These are phyloP conservation scores for Galaxias olidus DNA, from an alignment of 2,797 vertebrate genomes.

Conservation along the genomic window DNA sequence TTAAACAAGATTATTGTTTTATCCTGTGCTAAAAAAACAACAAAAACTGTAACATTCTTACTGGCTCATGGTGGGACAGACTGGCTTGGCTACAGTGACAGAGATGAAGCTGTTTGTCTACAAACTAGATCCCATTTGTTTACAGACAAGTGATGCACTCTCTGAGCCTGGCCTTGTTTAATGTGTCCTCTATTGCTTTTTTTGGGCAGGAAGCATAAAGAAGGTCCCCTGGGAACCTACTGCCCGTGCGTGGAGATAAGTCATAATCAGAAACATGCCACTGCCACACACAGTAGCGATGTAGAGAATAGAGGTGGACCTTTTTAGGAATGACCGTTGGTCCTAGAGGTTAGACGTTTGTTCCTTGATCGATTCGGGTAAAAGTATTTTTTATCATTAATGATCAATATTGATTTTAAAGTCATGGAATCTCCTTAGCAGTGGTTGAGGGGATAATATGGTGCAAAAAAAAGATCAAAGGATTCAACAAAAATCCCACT, in stretches of 20 bases:
- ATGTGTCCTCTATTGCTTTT: constrained; percentile 21
- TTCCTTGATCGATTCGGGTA: background rate
- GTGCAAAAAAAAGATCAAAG: no score
- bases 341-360: constrained; percentile 22
- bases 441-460: no score
- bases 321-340: constrained; percentile 31
- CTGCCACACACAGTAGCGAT: background rate
- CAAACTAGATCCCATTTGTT: constrained; percentile 18
- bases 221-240: constrained; percentile 38
- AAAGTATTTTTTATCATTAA: no score
- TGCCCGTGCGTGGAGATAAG: constrained; percentile 44
- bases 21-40: no score
- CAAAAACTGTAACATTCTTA: no score
- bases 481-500: no score
- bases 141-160: constrained; percentile 1
- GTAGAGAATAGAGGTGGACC: constrained; percentile 10
- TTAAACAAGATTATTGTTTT: no score
- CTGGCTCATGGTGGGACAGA: background rate
- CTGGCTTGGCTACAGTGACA: constrained; percentile 27
- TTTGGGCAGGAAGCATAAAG: constrained; percentile 17
- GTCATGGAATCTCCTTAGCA: no score
- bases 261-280: constrained; percentile 45
- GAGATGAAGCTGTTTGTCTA: constrained; percentile 39
- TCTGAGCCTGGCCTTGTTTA: constrained; percentile 24
- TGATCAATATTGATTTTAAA: no score